Percentiles rank a stretch among this genome's conserved stretches.
phyloP scores from a whole-genome alignment of 2,797 vertebrate genomes.

The Pangasius macronema region DNA sequence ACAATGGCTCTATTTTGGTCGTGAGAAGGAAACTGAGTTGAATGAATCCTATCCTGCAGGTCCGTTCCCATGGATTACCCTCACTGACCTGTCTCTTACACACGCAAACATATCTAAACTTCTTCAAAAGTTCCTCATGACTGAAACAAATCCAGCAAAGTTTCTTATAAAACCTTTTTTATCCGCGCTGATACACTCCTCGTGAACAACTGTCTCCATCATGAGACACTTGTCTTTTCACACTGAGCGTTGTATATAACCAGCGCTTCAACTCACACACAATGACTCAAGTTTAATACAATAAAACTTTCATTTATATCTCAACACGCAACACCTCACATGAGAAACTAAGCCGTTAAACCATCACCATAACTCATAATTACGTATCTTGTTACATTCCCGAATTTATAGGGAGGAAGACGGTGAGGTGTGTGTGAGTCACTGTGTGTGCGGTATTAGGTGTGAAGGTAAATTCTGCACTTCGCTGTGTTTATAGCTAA shows the following conservation, averaged over 20 bases:
- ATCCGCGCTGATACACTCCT: not conserved
- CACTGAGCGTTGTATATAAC: conserved; percentile 27
- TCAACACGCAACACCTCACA: conserved; percentile 48
- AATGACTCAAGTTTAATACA: conserved; percentile 29
- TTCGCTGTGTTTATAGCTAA: conserved; percentile 51
- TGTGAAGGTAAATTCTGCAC: conserved; percentile 38
- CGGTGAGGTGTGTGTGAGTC: conserved; percentile 33
- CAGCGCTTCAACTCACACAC: conserved; percentile 21
- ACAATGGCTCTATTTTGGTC: conserved; percentile 99
- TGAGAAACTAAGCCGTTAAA: conserved; percentile 47
- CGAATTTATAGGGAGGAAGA: conserved; percentile 41
- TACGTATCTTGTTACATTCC: conserved; percentile 26
- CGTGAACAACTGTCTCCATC: conserved; percentile 4
- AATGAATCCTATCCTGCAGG: conserved; percentile 99
- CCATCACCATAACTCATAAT: conserved; percentile 48
- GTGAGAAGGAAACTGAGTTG: conserved; percentile 95
- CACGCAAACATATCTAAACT: conserved; percentile 27
- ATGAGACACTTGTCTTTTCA: not conserved
- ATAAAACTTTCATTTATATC: conserved; percentile 38
- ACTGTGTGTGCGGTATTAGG: conserved; percentile 32
- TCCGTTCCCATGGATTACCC: conserved; percentile 98
- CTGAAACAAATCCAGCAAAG: conserved; percentile 18
- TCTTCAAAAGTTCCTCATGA: conserved; percentile 32
- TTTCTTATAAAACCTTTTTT: not conserved
- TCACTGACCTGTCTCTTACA: conserved; percentile 71